Conservation (phyloP, 1,140 invertebrate species). For the Manduca sexta region DNA sequence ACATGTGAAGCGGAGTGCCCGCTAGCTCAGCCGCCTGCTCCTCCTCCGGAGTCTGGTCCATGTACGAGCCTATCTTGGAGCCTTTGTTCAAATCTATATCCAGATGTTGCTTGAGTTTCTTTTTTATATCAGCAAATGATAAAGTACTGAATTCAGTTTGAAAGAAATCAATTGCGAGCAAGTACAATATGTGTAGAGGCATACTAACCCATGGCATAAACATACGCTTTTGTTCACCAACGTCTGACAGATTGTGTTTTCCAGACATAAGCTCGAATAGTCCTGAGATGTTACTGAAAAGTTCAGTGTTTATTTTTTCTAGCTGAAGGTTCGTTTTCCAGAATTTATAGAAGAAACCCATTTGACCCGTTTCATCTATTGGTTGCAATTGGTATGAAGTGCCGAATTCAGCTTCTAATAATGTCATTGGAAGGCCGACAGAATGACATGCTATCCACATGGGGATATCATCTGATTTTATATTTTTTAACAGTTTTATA, state of each 20-base stretch:
- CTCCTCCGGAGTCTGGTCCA: neutral
- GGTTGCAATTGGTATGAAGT: conserved; percentile 7
- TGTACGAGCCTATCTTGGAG: neutral
- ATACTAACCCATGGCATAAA: conserved; percentile 11
- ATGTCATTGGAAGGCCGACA: neutral
- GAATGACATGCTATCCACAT: conserved; percentile 13
- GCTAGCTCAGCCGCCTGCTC: conserved; percentile 7
- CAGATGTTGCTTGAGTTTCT: conserved; percentile 5
- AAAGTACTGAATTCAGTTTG: conserved; percentile 15
- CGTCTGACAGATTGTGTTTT: neutral
- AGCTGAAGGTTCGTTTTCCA: conserved; percentile 16
- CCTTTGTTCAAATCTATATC: neutral
- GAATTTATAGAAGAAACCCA: conserved; percentile 11
- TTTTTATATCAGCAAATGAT: conserved; percentile 2
- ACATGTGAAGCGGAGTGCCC: conserved; percentile 18
- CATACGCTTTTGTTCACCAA: conserved; percentile 1
- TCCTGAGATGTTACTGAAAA: conserved; percentile 11
- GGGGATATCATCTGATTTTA: conserved; percentile 2
- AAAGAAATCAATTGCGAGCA: conserved; percentile 8
- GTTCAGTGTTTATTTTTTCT: conserved; percentile 16
- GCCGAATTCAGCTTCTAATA: conserved; percentile 7
- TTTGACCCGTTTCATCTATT: conserved; percentile 4
- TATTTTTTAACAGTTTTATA: conserved; percentile 5
- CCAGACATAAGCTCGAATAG: conserved; percentile 10
- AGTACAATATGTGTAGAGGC: conserved; percentile 12